These are phyloP conservation scores for Chorisops tibialis DNA, from an alignment of 2,888 invertebrate genomes.

Conservation along the genomic window DNA sequence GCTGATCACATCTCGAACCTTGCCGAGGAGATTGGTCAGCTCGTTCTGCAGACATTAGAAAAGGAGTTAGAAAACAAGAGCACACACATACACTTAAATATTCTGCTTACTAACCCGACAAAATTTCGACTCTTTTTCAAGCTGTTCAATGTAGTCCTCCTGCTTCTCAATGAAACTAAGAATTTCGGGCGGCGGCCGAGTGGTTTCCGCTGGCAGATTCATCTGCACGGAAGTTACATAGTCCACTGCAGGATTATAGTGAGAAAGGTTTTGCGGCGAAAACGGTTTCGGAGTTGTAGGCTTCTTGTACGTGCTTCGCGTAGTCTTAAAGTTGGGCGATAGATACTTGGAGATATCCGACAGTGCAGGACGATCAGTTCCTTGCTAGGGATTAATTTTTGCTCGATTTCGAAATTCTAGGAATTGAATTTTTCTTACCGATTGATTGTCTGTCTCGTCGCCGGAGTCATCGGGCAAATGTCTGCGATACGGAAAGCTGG, in stretches of 20 bases:
- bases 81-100: not conserved
- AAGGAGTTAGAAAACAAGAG: not conserved
- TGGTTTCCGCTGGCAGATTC: not conserved
- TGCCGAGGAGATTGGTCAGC: slow-evolving; percentile 69
- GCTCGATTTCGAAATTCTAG: not conserved
- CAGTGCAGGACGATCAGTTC: slow-evolving; percentile 49
- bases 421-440: slow-evolving; percentile 39
- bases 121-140: slow-evolving; percentile 80
- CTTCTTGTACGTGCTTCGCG: slow-evolving; percentile 20
- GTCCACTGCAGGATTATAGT: not conserved
- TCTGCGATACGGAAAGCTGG: slow-evolving; percentile 41
- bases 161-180: slow-evolving; percentile 79
- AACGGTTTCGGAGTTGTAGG: slow-evolving; percentile 26
- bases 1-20: slow-evolving; percentile 80
- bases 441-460: slow-evolving; percentile 58
- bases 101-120: slow-evolving; percentile 59
- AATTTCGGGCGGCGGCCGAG: slow-evolving; percentile 57
- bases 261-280: slow-evolving; percentile 33
- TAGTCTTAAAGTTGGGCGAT: slow-evolving; percentile 46
- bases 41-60: slow-evolving; percentile 62
- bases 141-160: slow-evolving; percentile 81
- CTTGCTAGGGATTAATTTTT: slow-evolving; percentile 35
- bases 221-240: not conserved
- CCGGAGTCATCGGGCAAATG: slow-evolving; percentile 55
- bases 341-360: slow-evolving; percentile 52